Evolutionary conservation across 1,140 invertebrate species (phyloP).

Genomic region (Euwallacea similis): DNA sequence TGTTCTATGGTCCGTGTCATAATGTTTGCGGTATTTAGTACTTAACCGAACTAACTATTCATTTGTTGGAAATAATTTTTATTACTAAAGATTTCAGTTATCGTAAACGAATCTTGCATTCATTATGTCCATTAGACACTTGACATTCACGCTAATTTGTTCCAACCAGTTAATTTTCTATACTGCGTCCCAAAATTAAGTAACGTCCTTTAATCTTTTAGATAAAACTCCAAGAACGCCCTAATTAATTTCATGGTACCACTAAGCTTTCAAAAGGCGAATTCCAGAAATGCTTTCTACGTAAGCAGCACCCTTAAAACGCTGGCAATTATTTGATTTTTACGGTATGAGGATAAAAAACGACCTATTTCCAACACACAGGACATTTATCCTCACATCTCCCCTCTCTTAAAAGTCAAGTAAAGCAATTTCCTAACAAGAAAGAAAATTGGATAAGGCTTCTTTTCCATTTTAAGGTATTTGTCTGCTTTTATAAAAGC

Average conservation of each 20-base stretch:
- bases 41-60: constrained; percentile 8
- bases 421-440: constrained; percentile 11
- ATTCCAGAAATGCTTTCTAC: neutral
- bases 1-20: constrained; percentile 26
- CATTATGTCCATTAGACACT: constrained; percentile 15
- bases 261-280: neutral
- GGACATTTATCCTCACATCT: neutral
- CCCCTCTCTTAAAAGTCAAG: constrained; percentile 1
- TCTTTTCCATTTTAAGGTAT: constrained; percentile 21
- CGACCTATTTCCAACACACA: too few species aligned
- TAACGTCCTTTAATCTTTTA: neutral
- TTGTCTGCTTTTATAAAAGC: constrained; percentile 17
- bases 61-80: constrained; percentile 23
- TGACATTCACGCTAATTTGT: constrained; percentile 23
- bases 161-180: neutral
- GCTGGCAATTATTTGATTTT: too few species aligned
- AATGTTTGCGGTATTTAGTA: constrained; percentile 29
- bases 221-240: neutral
- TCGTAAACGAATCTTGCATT: constrained; percentile 13
- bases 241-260: too few species aligned
- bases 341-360: too few species aligned
- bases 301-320: neutral
- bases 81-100: constrained; percentile 11
- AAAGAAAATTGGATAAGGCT: constrained; percentile 21
- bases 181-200: neutral